Base-by-base conservation (phyloP, 2,113 vertebrate species). In the Melanotaenia duboulayi region DNA sequence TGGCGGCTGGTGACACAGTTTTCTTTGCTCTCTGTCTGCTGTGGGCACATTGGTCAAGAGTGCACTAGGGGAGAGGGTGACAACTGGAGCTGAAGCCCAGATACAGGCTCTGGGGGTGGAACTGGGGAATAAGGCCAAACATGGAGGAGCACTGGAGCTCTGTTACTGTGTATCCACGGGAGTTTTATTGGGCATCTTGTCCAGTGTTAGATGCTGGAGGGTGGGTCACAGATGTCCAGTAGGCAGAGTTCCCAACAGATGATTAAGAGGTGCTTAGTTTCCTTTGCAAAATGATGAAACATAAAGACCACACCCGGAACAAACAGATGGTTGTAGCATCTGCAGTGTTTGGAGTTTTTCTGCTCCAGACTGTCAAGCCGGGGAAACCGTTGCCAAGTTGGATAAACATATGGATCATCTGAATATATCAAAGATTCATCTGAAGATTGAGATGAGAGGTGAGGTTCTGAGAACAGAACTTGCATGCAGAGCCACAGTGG, bases 1-100 rank as follows among this genome's bases (percentile, higher is more conserved):
- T 80, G 65, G 77, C 59, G 71, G 78, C 63, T 84, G 82, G 81
- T 89, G 86, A 85, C 87, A 90, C 86, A 83, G 48, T 90, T 89
- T 84, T 65, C 64, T 82, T 65, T 73, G 42, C 80, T 78, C 71
- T 87, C 71, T 81, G 80, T 83, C 81, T 86, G 84, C 77, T 80
- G 0, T 83, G 84, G 65, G 50, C 11, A n/a, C 49, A 67, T 61
- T 91, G 86, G 89, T 89, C 86, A 83, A 80, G 82, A 85, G 87
- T 80, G 77, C 66, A 90, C 61, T 82, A 50, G 83, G 72, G 84
- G 79, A 90, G 79, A 86, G 84, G 74, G 72, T 49, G 32, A 80
- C 59, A 64, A 64, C 25, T 74, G 79, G 50, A 56, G 51, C 61
- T 60, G 72, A 49, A 50, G 58, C 37, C 57, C 5, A 44, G 65